These are phyloP conservation scores for Paramormyrops kingsleyae DNA, from an alignment of 2,113 vertebrate species.

Conservation along the genomic window DNA sequence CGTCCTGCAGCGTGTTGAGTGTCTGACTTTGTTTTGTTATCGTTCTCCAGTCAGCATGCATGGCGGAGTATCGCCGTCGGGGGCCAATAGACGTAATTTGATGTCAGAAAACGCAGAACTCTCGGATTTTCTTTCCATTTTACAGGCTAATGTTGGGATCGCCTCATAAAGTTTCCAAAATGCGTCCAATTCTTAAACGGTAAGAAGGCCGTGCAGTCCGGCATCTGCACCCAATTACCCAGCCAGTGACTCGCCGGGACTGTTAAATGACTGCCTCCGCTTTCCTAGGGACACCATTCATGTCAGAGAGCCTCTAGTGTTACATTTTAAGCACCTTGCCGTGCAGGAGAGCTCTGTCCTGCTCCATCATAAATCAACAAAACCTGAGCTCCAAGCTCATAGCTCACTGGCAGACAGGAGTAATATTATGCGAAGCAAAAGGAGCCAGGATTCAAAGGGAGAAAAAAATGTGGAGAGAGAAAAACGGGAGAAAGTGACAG, in stretches of 20 bases:
- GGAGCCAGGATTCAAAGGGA: neutral
- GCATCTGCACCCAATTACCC: slow-evolving; percentile 70
- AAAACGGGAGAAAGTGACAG: neutral
- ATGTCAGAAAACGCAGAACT: neutral
- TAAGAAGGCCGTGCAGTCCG: slow-evolving; percentile 50
- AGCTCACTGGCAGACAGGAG: slow-evolving; percentile 10
- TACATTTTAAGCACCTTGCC: slow-evolving; percentile 64
- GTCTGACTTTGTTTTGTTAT: neutral
- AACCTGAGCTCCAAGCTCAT: slow-evolving; percentile 15
- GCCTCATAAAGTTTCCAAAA: slow-evolving; percentile 61
- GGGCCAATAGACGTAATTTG: neutral
- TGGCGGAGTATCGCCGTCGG: slow-evolving; percentile 7
- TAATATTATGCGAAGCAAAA: neutral
- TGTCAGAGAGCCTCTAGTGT: slow-evolving; percentile 62
- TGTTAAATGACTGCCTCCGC: slow-evolving; percentile 56
- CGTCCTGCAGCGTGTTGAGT: neutral
- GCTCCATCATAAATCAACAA: slow-evolving; percentile 53
- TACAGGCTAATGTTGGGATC: slow-evolving; percentile 45
- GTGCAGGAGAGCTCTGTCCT: slow-evolving; percentile 36
- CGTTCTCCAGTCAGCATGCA: neutral
- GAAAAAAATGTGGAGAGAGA: neutral
- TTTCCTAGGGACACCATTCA: slow-evolving; percentile 58
- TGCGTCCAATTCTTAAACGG: slow-evolving; percentile 58
- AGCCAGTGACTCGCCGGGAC: slow-evolving; percentile 46
- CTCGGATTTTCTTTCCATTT: slow-evolving; percentile 23